phyloP scores from a whole-genome alignment of 2,113 vertebrate species.

The Brachionichthys hirsutus region DNA sequence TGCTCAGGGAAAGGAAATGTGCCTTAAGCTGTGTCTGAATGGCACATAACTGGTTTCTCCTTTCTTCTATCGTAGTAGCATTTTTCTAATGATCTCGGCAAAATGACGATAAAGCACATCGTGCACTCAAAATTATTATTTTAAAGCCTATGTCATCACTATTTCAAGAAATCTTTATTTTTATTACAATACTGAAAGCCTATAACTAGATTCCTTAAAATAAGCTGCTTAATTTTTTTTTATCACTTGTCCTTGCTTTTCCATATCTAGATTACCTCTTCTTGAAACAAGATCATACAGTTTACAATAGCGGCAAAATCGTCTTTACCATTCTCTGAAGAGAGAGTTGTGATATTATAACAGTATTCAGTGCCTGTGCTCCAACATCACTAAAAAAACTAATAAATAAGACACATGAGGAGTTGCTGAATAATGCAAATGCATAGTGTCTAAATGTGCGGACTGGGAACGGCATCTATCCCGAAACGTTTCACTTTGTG shows the following conservation, averaged over 20 bases:
- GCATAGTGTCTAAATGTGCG: background rate
- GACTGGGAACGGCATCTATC: background rate
- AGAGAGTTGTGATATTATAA: slow-evolving; percentile 6
- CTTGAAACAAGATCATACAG: slow-evolving; percentile 54
- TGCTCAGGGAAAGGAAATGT: slow-evolving; percentile 33
- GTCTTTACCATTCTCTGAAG: slow-evolving; percentile 34
- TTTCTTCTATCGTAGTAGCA: slow-evolving; percentile 34
- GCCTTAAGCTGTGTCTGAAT: slow-evolving; percentile 35
- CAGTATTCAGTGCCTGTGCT: background rate
- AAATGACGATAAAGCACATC: slow-evolving; percentile 16
- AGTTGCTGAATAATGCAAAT: slow-evolving; percentile 1
- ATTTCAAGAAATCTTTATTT: slow-evolving; percentile 17
- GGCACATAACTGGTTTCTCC: slow-evolving; percentile 12
- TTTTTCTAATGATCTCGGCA: slow-evolving; percentile 2
- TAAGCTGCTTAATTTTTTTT: slow-evolving; percentile 20
- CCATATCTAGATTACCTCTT: slow-evolving; percentile 44
- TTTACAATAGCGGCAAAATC: slow-evolving; percentile 40
- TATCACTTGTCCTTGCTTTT: slow-evolving; percentile 38
- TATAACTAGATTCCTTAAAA: slow-evolving; percentile 20
- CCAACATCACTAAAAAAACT: background rate
- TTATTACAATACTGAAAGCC: slow-evolving; percentile 24
- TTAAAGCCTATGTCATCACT: slow-evolving; percentile 6
- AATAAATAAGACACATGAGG: background rate
- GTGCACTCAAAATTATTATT: slow-evolving; percentile 1
- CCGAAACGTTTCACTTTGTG: slow-evolving; percentile 18